Conservation (phyloP, 1,140 invertebrate species). For the Triops longicaudatus region DNA sequence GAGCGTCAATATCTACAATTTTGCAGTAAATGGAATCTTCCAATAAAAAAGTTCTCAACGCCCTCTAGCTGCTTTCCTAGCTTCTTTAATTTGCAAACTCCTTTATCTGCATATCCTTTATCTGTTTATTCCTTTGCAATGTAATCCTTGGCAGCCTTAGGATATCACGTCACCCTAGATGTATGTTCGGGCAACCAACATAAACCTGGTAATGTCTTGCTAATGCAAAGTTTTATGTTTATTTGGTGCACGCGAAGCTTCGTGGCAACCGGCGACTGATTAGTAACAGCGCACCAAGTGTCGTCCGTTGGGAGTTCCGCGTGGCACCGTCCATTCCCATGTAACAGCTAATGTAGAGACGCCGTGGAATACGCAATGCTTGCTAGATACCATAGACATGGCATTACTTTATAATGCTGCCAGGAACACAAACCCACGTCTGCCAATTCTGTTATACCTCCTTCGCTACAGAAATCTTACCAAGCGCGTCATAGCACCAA, state of each 20-base stretch:
- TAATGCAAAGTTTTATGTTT: neutral
- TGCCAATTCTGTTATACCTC: too few relatives aligned
- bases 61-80: too few relatives aligned
- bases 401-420: slow-evolving; percentile 2
- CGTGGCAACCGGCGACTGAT: slow-evolving; percentile 1
- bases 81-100: too few relatives aligned
- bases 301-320: neutral
- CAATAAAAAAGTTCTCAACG: too few relatives aligned
- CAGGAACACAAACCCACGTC: too few relatives aligned
- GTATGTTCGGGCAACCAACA: neutral
- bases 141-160: neutral
- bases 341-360: neutral
- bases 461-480: too few relatives aligned
- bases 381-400: neutral
- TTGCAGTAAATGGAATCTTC: too few relatives aligned
- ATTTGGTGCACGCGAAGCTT: neutral
- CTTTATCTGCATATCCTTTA: too few relatives aligned
- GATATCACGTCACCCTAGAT: neutral
- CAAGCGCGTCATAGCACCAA: too few relatives aligned
- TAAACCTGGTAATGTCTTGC: neutral
- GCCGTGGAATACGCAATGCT: neutral
- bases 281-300: neutral
- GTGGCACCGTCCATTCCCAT: neutral
- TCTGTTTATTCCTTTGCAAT: too few relatives aligned
- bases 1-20: too few relatives aligned